phyloP scores from a whole-genome alignment of 1,140 invertebrate genomes.

The Euura saliciscinereae region DNA sequence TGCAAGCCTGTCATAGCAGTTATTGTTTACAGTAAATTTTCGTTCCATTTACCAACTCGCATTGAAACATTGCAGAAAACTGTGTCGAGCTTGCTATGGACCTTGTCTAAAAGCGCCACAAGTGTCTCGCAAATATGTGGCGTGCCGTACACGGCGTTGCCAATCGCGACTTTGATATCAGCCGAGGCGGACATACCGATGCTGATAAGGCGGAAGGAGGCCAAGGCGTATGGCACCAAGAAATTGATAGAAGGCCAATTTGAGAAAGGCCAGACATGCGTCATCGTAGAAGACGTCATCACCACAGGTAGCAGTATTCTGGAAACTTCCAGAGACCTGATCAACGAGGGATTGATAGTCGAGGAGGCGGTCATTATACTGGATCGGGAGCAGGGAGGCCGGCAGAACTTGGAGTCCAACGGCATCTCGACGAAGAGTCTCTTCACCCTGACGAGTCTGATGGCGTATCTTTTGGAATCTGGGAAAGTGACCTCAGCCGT shows the following conservation, averaged over 20 bases:
- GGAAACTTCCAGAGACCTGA: conserved; percentile 84
- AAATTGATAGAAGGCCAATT: conserved; percentile 94
- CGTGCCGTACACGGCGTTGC: conserved; percentile 96
- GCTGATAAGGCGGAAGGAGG: conserved; percentile 89
- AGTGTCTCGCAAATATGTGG: conserved; percentile 84
- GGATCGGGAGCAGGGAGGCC: conserved; percentile 92
- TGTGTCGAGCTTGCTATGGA: conserved; percentile 57
- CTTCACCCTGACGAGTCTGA: conserved; percentile 70
- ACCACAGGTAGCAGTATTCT: conserved; percentile 93
- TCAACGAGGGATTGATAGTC: conserved; percentile 71
- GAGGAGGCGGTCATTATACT: conserved; percentile 86
- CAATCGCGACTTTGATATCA: conserved; percentile 88
- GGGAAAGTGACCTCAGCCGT: conserved; percentile 66
- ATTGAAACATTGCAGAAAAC: too few species aligned
- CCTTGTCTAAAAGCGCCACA: conserved; percentile 59
- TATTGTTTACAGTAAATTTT: too few species aligned
- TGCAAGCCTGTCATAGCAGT: too few species aligned
- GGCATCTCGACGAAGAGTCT: conserved; percentile 76
- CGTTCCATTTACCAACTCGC: too few species aligned
- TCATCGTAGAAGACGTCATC: conserved; percentile 97
- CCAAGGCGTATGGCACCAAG: conserved; percentile 95
- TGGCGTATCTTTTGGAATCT: conserved; percentile 70
- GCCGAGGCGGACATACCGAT: conserved; percentile 78
- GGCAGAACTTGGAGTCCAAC: conserved; percentile 71
- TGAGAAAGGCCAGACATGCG: conserved; percentile 75